phyloP scores from a whole-genome alignment of 1,140 invertebrate genomes.

The Stegodyphus mimosarum region DNA sequence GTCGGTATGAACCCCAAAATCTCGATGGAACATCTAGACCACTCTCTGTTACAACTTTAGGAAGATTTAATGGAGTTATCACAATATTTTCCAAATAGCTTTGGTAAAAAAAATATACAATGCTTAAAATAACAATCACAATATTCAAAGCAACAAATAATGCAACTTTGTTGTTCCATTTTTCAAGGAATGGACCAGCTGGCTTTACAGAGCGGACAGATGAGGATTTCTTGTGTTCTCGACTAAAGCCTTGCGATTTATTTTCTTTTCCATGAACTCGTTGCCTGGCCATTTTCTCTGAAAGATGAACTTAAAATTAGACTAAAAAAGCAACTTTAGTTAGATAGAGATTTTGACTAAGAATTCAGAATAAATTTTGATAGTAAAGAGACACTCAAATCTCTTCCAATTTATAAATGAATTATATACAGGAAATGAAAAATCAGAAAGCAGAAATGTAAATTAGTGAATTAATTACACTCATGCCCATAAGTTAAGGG shows the following conservation, averaged over 20 bases:
- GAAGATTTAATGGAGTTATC: constrained; percentile 83
- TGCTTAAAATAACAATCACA: constrained; percentile 36
- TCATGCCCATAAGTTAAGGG: too few relatives aligned
- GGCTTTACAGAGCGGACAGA: not conserved
- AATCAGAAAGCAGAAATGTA: too few relatives aligned
- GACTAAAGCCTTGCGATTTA: not conserved
- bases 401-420: too few relatives aligned
- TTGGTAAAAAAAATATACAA: constrained; percentile 78
- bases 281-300: constrained; percentile 20
- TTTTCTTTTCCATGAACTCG: constrained; percentile 2
- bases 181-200: constrained; percentile 26
- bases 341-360: too few relatives aligned
- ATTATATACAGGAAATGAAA: too few relatives aligned
- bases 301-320: not conserved
- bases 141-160: constrained; percentile 53
- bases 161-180: constrained; percentile 53
- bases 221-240: not conserved
- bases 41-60: constrained; percentile 78
- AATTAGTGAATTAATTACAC: too few relatives aligned
- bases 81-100: constrained; percentile 88
- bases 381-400: too few relatives aligned
- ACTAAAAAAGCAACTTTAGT: too few relatives aligned
- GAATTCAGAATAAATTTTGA: too few relatives aligned
- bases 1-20: constrained; percentile 74
- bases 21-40: constrained; percentile 80